Conservation (phyloP, 2,797 vertebrate species). For the Cuculus canorus region DNA sequence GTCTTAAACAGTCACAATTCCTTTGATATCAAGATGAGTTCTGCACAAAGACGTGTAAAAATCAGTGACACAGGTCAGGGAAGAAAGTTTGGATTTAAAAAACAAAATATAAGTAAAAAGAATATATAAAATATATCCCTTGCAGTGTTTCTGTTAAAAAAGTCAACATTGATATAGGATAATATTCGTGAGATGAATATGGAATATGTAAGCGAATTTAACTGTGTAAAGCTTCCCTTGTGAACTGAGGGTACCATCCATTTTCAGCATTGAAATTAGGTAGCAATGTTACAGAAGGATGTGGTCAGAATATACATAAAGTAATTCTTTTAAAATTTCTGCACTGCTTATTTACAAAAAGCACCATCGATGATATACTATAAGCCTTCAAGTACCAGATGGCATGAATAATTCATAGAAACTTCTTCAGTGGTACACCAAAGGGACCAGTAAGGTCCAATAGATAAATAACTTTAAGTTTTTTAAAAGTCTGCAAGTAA, state of each 20-base stretch:
- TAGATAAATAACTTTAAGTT: background rate
- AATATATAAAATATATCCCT: background rate
- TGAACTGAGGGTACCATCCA: background rate
- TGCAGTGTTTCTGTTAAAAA: background rate
- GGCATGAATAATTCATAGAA: constrained; percentile 41
- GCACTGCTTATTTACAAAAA: constrained; percentile 2
- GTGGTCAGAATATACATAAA: background rate
- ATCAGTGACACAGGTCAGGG: background rate
- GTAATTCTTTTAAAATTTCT: background rate
- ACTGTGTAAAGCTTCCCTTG: background rate
- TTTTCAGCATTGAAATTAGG: constrained; percentile 9
- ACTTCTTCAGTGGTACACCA: background rate
- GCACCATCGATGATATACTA: background rate
- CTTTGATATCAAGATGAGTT: background rate
- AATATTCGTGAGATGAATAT: background rate
- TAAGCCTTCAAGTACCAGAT: background rate
- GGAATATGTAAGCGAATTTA: background rate
- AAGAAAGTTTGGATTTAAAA: background rate
- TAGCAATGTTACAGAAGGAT: background rate
- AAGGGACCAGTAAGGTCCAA: background rate
- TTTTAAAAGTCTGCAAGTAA: background rate
- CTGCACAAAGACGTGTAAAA: background rate
- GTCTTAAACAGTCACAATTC: background rate
- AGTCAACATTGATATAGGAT: background rate
- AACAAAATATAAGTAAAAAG: background rate